Percentiles rank a stretch among this genome's conserved stretches.
Evolutionary conservation across 2,797 vertebrate genomes (phyloP).

Genomic region (Phrynocephalus forsythii): DNA sequence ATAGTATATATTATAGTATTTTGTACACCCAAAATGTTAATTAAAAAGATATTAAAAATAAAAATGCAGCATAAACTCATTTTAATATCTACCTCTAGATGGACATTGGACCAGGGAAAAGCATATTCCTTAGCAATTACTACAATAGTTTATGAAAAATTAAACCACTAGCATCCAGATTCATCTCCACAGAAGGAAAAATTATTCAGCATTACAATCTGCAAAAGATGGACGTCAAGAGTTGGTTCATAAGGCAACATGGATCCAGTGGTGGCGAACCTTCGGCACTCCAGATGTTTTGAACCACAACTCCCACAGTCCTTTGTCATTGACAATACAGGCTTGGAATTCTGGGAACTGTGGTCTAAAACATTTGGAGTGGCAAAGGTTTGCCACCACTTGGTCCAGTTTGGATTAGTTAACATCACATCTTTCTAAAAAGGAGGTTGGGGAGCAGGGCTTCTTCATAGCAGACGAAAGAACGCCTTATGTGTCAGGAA

Average conservation of each 20-base stretch:
- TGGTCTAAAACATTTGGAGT: no score
- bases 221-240: neutral
- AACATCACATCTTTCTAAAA: neutral
- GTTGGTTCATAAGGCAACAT: neutral
- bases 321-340: no score
- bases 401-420: neutral
- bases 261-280: no score
- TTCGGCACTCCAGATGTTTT: no score
- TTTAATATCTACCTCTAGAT: constrained; percentile 57
- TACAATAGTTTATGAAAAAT: neutral
- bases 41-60: no score
- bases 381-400: neutral
- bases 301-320: no score
- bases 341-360: no score
- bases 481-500: no score
- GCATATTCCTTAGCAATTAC: constrained; percentile 26
- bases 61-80: constrained; percentile 35
- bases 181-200: neutral
- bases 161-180: neutral
- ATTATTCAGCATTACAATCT: neutral
- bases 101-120: constrained; percentile 49
- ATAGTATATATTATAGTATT: no score
- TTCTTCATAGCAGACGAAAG: no score
- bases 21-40: no score
- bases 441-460: neutral